Evolutionary conservation across 2,113 vertebrate species (phyloP).

Genomic region (Cynopterus brachyotis): DNA sequence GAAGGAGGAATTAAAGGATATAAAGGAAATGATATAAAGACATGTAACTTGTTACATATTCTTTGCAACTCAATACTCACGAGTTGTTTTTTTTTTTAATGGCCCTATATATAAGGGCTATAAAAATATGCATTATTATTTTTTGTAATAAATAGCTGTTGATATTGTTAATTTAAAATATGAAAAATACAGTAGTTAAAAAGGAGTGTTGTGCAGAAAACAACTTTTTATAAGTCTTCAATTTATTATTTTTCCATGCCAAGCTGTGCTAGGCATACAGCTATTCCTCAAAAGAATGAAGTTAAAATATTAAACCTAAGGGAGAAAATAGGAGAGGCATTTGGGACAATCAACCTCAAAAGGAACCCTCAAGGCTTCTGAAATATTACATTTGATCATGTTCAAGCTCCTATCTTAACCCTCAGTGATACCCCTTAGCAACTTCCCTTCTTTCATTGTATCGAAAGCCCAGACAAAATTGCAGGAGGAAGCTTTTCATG

Average conservation of each 20-base stretch:
- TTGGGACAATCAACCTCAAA: not conserved
- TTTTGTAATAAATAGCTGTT: not conserved
- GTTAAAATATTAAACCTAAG: constrained; percentile 54
- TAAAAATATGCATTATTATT: constrained; percentile 26
- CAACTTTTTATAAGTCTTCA: not conserved
- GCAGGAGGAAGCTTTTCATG: not conserved
- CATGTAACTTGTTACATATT: not conserved
- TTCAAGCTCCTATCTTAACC: not conserved
- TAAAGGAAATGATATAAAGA: not conserved
- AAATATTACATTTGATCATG: constrained; percentile 42
- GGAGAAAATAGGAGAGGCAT: not conserved
- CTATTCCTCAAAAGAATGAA: not conserved
- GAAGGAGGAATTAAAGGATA: not conserved
- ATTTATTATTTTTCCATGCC: not conserved
- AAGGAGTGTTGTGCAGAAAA: not conserved
- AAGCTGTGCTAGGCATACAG: not conserved
- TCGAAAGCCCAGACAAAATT: constrained; percentile 24
- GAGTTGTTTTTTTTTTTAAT: not conserved
- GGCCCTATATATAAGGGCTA: not conserved
- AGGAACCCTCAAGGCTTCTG: constrained; percentile 14
- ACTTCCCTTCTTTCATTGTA: not conserved
- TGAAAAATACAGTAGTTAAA: not conserved
- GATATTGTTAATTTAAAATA: not conserved
- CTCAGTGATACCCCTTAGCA: not conserved
- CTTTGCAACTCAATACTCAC: not conserved